Base-by-base conservation (phyloP, 2,113 vertebrate species). In the Pelobates fuscus region DNA sequence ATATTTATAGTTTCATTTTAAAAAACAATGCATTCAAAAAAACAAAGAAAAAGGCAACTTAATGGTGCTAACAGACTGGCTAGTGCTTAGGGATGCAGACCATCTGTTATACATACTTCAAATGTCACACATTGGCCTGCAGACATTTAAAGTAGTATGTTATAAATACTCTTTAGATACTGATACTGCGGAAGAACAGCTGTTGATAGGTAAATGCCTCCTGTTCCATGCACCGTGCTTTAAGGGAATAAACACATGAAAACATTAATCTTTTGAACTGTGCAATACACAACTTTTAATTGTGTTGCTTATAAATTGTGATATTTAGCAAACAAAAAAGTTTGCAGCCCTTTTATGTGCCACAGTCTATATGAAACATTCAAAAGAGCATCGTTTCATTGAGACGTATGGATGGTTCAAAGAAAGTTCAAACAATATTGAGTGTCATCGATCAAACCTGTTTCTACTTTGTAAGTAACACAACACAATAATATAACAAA, bases 131-230 rank as follows among this genome's bases (percentile, higher is more conserved):
- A 58, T 61, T 68, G 65, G 64, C 73, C 73, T 77, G 55, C 64
- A 77, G 73, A 77, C 73, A 77, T 77, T 77, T 77, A 67, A 60
- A 68, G 65, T 68, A 77, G 55, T 77, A 68, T 61, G 64, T 77
- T 77, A 68, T 77, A 77, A 77, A 77, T 77, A 77, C 65, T 68
- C 65, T 77, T 77, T 77, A 64, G 73, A 68, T 75, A 77, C 64
- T 77, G 65, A 77, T 68, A 77, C 68, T 68, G 25, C 30, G 55
- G 65, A 77, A 37, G 64, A 77, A 77, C 73, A 77, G 73, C 73
- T 77, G 73, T 54, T 60, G 73, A 77, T 68, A 77, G 73, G 73
- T 61, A 68, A 77, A 76, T 60, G 64, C 64, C 72, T 67, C 55
- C 65, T 76, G 73, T 68, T 76, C 29, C 20, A 44, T 68, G 55